Evolutionary conservation across 2,113 vertebrate species (phyloP).

Genomic region (Grus americana): DNA sequence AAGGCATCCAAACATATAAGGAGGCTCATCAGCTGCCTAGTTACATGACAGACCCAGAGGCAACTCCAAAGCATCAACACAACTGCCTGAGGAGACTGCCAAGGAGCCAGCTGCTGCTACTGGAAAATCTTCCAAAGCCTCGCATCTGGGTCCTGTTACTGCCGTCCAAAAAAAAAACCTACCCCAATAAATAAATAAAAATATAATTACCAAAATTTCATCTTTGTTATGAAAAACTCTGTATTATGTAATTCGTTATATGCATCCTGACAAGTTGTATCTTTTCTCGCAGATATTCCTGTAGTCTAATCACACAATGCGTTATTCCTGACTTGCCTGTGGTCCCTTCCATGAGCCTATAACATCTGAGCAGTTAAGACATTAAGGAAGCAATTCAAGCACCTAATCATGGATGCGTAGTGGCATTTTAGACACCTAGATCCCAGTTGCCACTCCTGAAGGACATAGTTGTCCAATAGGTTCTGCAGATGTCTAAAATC

Average conservation of each 20-base stretch:
- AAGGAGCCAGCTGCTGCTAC: constrained; percentile 60
- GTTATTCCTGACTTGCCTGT: background rate
- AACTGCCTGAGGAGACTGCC: constrained; percentile 58
- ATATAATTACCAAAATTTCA: background rate
- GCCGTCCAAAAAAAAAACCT: background rate
- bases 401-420: background rate
- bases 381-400: background rate
- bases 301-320: background rate
- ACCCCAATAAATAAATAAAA: background rate
- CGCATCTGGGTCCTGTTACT: constrained; percentile 44
- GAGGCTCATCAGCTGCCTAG: background rate
- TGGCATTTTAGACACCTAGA: background rate
- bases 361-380: background rate
- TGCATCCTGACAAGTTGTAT: background rate
- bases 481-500: background rate
- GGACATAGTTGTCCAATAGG: background rate
- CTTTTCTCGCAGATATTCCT: background rate
- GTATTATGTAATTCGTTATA: background rate
- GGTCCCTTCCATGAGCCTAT: background rate
- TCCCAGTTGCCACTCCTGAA: background rate
- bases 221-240: background rate
- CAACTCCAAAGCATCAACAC: constrained; percentile 38
- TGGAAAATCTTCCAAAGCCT: constrained; percentile 49
- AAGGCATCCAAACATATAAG: background rate
- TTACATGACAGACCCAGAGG: constrained; percentile 16